Evolutionary conservation across 2,888 invertebrate species (phyloP).

Genomic region (Dioctria linearis): DNA sequence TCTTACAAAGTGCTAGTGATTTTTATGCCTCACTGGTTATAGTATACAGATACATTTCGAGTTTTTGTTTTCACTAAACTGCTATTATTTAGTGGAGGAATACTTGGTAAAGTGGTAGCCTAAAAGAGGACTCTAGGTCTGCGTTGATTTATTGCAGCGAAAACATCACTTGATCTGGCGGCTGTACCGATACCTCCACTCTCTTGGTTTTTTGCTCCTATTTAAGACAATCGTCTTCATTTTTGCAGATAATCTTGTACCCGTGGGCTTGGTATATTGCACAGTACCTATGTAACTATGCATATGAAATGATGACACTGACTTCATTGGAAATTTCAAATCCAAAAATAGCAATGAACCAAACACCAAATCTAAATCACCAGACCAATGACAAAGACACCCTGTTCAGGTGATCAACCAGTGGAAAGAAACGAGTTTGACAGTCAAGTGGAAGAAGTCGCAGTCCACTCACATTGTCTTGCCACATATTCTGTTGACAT

Average conservation of each 20-base stretch:
- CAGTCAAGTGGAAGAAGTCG: constrained; percentile 47
- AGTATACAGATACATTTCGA: not conserved
- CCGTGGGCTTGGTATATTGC: not conserved
- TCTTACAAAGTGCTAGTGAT: constrained; percentile 22
- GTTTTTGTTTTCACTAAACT: constrained; percentile 28
- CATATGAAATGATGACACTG: constrained; percentile 17
- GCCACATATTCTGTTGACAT: constrained; percentile 34
- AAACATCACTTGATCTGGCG: constrained; percentile 16
- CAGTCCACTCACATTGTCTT: constrained; percentile 37
- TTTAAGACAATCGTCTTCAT: not conserved
- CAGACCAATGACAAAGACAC: constrained; percentile 42
- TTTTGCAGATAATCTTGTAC: not conserved
- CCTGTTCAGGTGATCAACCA: constrained; percentile 46
- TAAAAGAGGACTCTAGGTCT: constrained; percentile 7
- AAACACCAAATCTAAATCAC: constrained; percentile 43
- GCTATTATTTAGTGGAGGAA: constrained; percentile 17
- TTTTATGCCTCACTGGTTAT: constrained; percentile 31
- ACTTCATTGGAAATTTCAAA: constrained; percentile 5
- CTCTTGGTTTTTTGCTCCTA: not conserved
- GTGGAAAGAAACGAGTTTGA: constrained; percentile 49
- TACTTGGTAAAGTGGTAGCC: constrained; percentile 11
- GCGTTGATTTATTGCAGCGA: constrained; percentile 8
- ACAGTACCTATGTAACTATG: not conserved
- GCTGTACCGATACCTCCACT: not conserved
- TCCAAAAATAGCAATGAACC: constrained; percentile 47